Evolutionary conservation across 2,797 vertebrate species (phyloP).

Genomic region (Sebastolobus alascanus): DNA sequence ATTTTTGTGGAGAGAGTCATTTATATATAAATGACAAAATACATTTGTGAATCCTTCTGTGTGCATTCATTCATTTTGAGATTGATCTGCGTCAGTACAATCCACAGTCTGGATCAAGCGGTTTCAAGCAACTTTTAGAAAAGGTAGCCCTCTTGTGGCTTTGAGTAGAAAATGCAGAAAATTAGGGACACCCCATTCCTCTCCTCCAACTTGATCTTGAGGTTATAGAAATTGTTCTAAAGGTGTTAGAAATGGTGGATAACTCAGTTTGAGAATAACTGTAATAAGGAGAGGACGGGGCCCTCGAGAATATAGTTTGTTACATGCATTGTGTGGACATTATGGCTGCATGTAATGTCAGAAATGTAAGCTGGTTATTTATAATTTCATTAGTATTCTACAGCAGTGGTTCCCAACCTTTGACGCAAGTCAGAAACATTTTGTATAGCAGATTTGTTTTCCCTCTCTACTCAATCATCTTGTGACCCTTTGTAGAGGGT

Average conservation of each 20-base stretch:
- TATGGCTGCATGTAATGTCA: background rate
- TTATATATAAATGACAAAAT: too few relatives aligned
- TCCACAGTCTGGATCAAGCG: background rate
- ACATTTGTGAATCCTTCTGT: too few relatives aligned
- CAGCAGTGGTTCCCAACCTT: background rate
- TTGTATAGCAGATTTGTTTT: background rate
- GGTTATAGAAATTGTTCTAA: background rate
- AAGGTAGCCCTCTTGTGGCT: constrained; percentile 44
- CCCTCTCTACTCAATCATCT: background rate
- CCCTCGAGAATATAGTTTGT: background rate
- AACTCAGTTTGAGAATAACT: background rate
- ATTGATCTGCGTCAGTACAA: too few relatives aligned
- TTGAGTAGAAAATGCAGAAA: background rate
- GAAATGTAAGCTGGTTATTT: background rate
- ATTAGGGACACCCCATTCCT: background rate
- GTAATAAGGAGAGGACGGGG: background rate
- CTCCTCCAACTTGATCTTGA: background rate
- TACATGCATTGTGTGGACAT: background rate
- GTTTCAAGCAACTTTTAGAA: background rate
- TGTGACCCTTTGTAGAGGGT: background rate
- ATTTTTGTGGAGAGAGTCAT: too few relatives aligned
- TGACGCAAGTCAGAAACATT: background rate
- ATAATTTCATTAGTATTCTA: background rate
- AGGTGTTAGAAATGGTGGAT: background rate
- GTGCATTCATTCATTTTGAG: too few relatives aligned